A percentile compares a stretch with the other conserved stretches of the same genome.
phyloP scores from a whole-genome alignment of 2,797 vertebrate species.

The Ibycter americanus region DNA sequence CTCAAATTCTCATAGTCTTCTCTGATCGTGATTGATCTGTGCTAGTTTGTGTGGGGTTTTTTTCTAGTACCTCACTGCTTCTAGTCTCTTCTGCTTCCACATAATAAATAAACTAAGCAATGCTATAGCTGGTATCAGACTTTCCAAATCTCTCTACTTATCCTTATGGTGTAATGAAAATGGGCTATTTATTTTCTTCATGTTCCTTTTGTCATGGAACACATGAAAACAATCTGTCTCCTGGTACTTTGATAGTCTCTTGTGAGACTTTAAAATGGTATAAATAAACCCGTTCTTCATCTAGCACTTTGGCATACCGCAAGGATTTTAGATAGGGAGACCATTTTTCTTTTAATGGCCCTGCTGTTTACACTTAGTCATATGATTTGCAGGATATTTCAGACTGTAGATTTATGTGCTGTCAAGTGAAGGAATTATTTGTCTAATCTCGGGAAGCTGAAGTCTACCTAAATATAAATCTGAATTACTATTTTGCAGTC shows the following conservation, averaged over 20 bases:
- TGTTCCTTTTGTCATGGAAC: not conserved
- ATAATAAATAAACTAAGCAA: not conserved
- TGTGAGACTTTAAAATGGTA: not conserved
- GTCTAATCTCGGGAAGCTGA: not conserved
- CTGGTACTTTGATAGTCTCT: not conserved
- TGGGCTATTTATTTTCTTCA: not conserved
- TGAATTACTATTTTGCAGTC: not conserved
- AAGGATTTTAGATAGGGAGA: not conserved
- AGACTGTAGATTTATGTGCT: not conserved
- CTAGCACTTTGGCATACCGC: not conserved
- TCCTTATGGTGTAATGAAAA: not conserved
- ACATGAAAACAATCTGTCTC: not conserved
- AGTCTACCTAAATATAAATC: not conserved
- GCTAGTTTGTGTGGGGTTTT: fast-evolving
- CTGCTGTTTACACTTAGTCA: not conserved
- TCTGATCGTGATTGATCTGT: not conserved
- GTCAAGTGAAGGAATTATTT: not conserved
- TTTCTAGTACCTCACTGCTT: not conserved
- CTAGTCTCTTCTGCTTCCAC: not conserved
- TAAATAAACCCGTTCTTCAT: conserved; percentile 2
- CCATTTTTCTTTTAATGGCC: not conserved
- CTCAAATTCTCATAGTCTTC: not conserved
- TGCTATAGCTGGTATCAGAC: not conserved
- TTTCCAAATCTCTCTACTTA: not conserved
- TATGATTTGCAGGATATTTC: conserved; percentile 10